Evolutionary conservation across 2,797 vertebrate species (phyloP).

Genomic region (Alexandromys oeconomus): DNA sequence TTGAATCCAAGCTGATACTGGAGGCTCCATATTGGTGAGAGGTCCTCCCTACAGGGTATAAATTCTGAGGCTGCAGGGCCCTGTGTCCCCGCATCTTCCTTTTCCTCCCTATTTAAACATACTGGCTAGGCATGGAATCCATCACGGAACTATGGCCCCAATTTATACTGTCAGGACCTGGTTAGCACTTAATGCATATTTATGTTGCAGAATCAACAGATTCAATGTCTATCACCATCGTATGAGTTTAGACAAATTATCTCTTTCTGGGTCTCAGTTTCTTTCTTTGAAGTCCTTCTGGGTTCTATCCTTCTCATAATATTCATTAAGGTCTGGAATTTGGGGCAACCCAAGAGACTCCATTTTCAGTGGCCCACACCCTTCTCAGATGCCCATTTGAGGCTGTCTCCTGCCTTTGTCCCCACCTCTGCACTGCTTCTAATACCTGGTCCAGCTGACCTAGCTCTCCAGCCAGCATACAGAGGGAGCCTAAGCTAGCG

Average conservation of each 20-base stretch:
- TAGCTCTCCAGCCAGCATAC: not conserved
- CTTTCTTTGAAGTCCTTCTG: not conserved
- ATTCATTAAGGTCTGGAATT: conserved; percentile 18
- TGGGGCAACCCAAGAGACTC: not conserved
- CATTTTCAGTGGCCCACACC: not conserved
- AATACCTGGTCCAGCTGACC: not conserved
- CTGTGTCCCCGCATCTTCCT: not conserved
- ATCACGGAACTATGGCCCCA: not conserved
- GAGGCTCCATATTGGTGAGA: fast-evolving
- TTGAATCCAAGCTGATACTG: not conserved
- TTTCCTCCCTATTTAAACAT: not conserved
- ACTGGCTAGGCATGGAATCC: not conserved
- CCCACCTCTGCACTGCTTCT: not conserved
- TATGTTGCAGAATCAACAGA: not conserved
- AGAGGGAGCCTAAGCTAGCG: conserved; percentile 77
- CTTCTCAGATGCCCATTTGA: not conserved
- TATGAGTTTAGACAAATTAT: not conserved
- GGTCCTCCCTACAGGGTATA: not conserved
- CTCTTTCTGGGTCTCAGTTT: conserved; percentile 13
- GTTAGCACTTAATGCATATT: not conserved
- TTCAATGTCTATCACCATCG: not conserved
- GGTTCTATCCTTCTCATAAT: not conserved
- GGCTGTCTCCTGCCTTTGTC: not conserved
- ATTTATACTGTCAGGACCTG: not conserved
- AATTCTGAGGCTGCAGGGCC: not conserved